Evolutionary conservation across 2,797 vertebrate species (phyloP).

Genomic region (Tinamus major): DNA sequence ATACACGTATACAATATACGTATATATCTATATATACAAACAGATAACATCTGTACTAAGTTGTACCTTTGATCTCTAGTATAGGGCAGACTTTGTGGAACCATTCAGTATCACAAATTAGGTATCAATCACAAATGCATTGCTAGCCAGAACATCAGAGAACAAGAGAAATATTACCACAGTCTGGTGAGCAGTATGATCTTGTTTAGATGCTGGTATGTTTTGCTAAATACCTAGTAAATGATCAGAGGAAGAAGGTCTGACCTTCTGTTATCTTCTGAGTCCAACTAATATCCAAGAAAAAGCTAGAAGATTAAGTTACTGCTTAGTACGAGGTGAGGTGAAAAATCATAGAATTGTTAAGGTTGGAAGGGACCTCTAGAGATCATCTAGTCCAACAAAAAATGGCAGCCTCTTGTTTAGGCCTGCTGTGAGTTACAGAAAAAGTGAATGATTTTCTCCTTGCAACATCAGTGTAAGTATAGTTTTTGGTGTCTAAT

Average conservation of each 20-base stretch:
- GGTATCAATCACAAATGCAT: neutral
- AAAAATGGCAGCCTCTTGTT: neutral
- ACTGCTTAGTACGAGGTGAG: neutral
- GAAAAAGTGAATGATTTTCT: fast-evolving
- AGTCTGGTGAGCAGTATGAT: neutral
- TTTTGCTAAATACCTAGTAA: neutral
- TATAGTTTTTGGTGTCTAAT: neutral
- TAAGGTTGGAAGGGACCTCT: no score
- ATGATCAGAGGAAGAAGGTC: neutral
- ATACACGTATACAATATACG: neutral
- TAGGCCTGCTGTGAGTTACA: neutral
- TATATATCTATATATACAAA: no score
- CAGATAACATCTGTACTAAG: no score
- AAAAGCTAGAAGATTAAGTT: neutral
- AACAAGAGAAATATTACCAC: no score
- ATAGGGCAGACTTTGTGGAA: neutral
- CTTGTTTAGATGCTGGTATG: neutral
- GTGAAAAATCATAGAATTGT: neutral
- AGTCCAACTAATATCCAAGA: neutral
- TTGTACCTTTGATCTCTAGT: neutral
- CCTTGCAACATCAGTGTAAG: neutral
- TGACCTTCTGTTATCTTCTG: neutral
- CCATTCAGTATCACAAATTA: neutral
- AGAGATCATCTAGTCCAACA: no score
- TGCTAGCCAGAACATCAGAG: neutral